Conservation (phyloP, 2,113 vertebrate genomes). For the Callospermophilus lateralis region DNA sequence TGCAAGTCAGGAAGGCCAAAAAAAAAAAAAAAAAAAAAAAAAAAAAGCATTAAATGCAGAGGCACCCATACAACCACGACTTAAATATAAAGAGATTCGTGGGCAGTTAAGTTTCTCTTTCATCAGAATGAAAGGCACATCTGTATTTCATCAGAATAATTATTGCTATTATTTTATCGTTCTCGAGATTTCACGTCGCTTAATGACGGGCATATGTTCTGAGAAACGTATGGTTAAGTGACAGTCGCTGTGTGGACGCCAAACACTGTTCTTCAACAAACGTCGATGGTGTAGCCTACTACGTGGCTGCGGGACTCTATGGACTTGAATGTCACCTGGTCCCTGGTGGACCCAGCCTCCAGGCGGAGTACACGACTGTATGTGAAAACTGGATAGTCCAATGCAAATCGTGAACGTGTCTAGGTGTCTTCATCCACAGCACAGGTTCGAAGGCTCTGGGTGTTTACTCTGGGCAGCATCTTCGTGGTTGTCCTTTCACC, state of each 20-base stretch:
- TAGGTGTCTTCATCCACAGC: not conserved
- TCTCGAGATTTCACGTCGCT: conserved; percentile 10
- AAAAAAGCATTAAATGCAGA: not conserved
- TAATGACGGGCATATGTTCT: not conserved
- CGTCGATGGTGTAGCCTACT: not conserved
- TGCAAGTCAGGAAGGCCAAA: not conserved
- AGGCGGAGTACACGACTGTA: fast-evolving
- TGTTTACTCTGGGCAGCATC: not conserved
- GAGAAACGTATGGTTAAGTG: not conserved
- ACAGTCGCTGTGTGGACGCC: not conserved
- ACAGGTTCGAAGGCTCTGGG: not conserved
- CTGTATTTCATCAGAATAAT: conserved; percentile 47
- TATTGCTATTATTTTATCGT: conserved; percentile 26
- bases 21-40: not conserved
- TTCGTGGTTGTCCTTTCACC: not conserved
- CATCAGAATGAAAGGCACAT: not conserved
- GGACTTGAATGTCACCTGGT: no score
- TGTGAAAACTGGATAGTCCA: not conserved
- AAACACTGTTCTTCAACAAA: not conserved
- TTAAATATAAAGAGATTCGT: not conserved
- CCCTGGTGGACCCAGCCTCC: not conserved
- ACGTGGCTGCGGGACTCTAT: fast-evolving
- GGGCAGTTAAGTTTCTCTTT: conserved; percentile 23
- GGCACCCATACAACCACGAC: not conserved
- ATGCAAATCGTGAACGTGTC: not conserved